Evolutionary conservation across 2,113 vertebrate species (phyloP), one percentile per base, ranked within the genome.

Genomic region (Pelmatolapia mariae): DNA sequence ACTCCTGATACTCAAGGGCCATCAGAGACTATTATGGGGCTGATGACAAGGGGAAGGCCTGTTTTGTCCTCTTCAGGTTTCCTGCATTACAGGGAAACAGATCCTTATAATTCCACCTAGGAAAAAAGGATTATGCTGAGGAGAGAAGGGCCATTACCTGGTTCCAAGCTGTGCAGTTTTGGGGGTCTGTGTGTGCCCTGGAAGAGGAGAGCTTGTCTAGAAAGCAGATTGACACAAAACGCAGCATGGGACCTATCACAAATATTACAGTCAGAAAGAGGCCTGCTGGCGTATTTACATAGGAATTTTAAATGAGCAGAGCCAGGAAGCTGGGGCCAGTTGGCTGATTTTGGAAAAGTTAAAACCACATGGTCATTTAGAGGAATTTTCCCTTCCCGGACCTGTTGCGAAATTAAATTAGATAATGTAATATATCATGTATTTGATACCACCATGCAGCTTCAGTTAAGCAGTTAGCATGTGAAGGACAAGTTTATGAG

Each of bases 11-110:
- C 97, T 96, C 82, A 54, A 81, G 86, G 84, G 84, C 89, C 91
- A 93, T 93, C 95, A 96, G 89, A 83, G 94, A 93, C 96, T 93
- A 97, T 97, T 97, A 97, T 90, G 85, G 89, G 88, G 24, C 80
- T 6, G 98, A 96, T 98, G 98, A 99, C 97, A 98, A 97, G 93
- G 15, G 76, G 63, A 22, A 3, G n/a, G 68, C 93, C 95, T 88
- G 96, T 96, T 95, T 95, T 97, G 81, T 81, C 38, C 91, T 93
- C 89, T 90, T 97, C 95, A 87, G 92, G 85, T 97, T 98, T 97
- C 97, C 87, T 78, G 88, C 94, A 94, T 94, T 96, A 94, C 85
- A 73, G 94, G 97, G 94, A 97, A 98, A 97, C 57, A 81, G 97
- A 98, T 97, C 97, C 95, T 89, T 89, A 90, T 96, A 96, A 96